Evolutionary conservation across 2,113 vertebrate species (phyloP), one percentile per base, ranked within the genome.

Genomic region (Zosterops lateralis): DNA sequence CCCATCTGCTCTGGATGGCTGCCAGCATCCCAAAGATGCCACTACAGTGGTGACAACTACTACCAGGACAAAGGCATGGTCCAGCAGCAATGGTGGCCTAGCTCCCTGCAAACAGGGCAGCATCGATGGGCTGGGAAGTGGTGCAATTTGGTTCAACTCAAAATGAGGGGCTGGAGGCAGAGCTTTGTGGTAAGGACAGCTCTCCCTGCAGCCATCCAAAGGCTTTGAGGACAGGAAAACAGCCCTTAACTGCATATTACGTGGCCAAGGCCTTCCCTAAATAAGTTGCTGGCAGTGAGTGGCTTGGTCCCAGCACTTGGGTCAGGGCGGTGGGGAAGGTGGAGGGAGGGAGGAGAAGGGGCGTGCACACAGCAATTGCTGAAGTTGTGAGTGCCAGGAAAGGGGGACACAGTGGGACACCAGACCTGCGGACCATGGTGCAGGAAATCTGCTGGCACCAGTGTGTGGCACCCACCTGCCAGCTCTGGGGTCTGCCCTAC

Each of bases 1-100:
- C 71, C 71, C 0, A 0, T 47, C 38, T 31, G 29, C 19, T 38
- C 53, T 0, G 0, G 16, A 66, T 12, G 3, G 66, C 75, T 60
- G 65, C 32, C 1, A 0, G 48, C n/a, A 18, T 54, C 34, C 54
- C 22, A 14, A 44, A 40, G 84, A 51, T 22, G 40, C 16, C 24
- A 29, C 72, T 7, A 3, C 57, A 36, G 17, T 29, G 8, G 42
- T 24, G 40, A 51, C 4, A 4, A 2, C 19, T 8, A 42, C 36
- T 31, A 26, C n/a, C 45, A 40, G 36, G 56, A 81, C n/a, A 62
- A 5, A 65, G 31, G 32, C 1, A 6, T 20, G 11, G 34, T 42
- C 53, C 82, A 78, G 66, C 48, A 60, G 57, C 26, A 66, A 26
- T 6, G 3, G 26, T 0, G 0, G 34, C 50, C 40, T 12, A 3